Evolutionary conservation across 2,797 vertebrate species (phyloP).

Genomic region (Alosa sapidissima): DNA sequence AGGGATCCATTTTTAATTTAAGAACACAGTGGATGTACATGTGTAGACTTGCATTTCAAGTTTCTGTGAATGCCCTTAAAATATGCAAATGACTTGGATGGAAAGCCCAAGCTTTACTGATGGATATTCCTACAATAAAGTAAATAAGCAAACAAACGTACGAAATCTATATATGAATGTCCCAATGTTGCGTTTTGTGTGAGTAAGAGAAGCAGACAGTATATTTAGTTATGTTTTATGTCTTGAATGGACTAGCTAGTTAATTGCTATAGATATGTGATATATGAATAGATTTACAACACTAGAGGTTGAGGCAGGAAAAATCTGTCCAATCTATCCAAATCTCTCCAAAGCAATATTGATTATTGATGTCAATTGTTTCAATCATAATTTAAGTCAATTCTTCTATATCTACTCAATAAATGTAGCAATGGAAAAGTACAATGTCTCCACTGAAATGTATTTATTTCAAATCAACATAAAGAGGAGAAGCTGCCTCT

Average conservation of each 20-base stretch:
- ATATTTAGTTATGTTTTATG: background rate
- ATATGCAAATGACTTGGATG: background rate
- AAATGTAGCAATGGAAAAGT: background rate
- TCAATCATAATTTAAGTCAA: background rate
- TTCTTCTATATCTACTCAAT: background rate
- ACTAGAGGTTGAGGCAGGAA: background rate
- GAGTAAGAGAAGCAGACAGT: background rate
- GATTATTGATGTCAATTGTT: background rate
- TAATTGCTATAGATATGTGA: no score
- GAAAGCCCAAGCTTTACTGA: background rate
- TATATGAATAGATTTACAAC: background rate
- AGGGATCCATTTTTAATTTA: background rate
- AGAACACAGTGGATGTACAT: background rate
- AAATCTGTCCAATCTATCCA: no score
- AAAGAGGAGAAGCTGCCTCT: background rate
- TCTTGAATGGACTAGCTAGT: background rate
- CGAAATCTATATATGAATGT: background rate
- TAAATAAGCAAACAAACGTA: background rate
- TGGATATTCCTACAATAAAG: background rate
- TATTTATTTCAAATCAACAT: conserved; percentile 9
- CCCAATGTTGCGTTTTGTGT: background rate
- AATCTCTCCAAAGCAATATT: background rate
- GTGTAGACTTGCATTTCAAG: background rate
- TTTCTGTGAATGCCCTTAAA: background rate
- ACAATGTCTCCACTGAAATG: background rate